Evolutionary conservation across 2,797 vertebrate species (phyloP), one percentile per base, ranked within the genome.

Genomic region (Sus cebifrons): DNA sequence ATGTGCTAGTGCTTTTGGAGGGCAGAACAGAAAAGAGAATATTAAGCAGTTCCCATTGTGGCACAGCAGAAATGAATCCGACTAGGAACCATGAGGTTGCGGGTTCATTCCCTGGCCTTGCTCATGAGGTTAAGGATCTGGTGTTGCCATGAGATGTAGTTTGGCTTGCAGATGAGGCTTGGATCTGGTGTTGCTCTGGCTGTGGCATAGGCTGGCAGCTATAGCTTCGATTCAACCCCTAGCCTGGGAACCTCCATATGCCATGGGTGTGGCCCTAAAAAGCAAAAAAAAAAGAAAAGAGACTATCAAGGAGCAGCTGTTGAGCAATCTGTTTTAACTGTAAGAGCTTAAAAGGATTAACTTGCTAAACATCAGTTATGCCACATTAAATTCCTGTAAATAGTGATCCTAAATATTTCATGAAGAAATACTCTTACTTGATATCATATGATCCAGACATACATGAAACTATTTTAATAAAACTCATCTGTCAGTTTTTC

Each of bases 241-340:
- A 49, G 44, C 9, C 6, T 49, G 44, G 44, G 44, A 49, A 49
- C 44, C 44, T 49, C 44, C 44, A 49, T 49, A 7, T 49, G 44
- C 44, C 44, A 10, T 49, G 44, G 44, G 9, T 49, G 44, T 10
- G 9, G 44, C 44, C 44, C 44, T 49, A 49, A 49, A 49, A 49
- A 49, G 44, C 44, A 49, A 49, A 49, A 49, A 49, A 49, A 49
- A 49, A 49, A 67, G 73, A 52, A 65, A 54, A 3, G 16, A 25
- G 54, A 17, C 77, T 67, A 89, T 56, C 54, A 67, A 78, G 32
- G 86, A 78, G 23, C 16, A 27, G 21, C 77, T 54, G 44, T 89
- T 89, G 73, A 86, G 56, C 85, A 74, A 87, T 68, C 74, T 87
- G 10, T 89, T 89, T 89, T 78, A 89, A 77, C 44, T 78, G 36